phyloP scores from a whole-genome alignment of 1,140 invertebrate genomes.

The Archegozetes longisetosus region DNA sequence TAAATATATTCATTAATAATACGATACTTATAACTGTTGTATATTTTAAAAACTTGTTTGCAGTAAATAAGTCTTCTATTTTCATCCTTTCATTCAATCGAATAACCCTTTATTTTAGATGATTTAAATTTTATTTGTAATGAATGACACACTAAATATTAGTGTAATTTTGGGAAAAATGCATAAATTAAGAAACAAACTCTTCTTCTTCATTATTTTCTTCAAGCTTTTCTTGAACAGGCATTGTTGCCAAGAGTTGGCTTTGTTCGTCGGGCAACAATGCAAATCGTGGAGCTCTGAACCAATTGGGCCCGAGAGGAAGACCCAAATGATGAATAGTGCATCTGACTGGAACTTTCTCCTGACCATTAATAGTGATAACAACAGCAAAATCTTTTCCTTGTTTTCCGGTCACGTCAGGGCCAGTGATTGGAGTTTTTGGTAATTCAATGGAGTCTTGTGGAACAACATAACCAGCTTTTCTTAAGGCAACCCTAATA shows the following conservation, averaged over 20 bases:
- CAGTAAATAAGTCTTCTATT: no score
- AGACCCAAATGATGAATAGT: slow-evolving; percentile 26
- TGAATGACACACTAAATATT: no score
- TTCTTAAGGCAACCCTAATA: slow-evolving; percentile 48
- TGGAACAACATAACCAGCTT: slow-evolving; percentile 42
- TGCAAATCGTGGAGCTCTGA: neutral
- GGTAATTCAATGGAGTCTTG: slow-evolving; percentile 58
- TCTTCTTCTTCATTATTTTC: slow-evolving; percentile 5
- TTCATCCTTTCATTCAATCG: no score
- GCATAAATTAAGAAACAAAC: no score
- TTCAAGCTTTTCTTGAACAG: neutral
- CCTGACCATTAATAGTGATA: slow-evolving; percentile 50
- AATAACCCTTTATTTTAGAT: no score
- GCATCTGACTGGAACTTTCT: slow-evolving; percentile 27
- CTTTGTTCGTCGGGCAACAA: slow-evolving; percentile 5
- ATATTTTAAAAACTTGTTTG: no score
- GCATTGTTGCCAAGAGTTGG: slow-evolving; percentile 2
- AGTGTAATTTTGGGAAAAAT: no score
- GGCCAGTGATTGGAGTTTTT: slow-evolving; percentile 49
- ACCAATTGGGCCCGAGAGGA: slow-evolving; percentile 4
- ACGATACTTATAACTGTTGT: no score
- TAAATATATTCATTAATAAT: no score
- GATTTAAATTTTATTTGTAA: no score
- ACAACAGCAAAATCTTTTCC: slow-evolving; percentile 61
- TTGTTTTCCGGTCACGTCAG: slow-evolving; percentile 48